Evolutionary conservation across 2,113 vertebrate genomes (phyloP).

Genomic region (Pheucticus melanocephalus): DNA sequence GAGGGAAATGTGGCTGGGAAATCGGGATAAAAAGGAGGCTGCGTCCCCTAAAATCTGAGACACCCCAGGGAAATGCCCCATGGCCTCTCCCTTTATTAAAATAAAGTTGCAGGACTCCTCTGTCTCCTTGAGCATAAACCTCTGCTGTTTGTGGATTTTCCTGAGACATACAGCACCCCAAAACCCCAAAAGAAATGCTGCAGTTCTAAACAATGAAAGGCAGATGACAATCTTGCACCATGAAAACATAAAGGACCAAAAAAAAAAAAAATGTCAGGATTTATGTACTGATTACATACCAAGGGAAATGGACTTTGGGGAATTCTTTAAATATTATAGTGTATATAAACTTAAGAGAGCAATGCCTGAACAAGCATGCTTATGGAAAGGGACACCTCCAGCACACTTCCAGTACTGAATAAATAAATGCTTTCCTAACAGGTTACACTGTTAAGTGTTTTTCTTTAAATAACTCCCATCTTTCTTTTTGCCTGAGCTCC

Average conservation of each 20-base stretch:
- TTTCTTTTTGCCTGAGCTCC: no score
- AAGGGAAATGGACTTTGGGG: background rate
- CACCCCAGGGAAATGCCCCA: background rate
- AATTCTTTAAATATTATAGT: background rate
- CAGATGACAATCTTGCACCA: background rate
- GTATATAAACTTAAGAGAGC: background rate
- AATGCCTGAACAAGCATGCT: background rate
- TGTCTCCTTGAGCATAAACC: background rate
- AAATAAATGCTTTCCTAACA: background rate
- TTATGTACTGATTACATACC: no score
- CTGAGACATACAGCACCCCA: background rate
- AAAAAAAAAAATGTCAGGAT: no score
- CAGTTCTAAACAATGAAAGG: background rate
- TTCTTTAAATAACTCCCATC: background rate
- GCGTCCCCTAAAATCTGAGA: background rate
- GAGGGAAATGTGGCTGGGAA: background rate
- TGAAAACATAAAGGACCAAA: background rate
- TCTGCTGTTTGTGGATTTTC: background rate
- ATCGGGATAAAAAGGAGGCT: background rate
- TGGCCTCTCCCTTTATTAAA: background rate
- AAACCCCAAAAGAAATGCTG: background rate
- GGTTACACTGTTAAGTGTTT: background rate
- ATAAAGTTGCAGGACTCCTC: background rate
- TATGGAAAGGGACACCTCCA: background rate
- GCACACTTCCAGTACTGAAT: background rate